phyloP scores from a whole-genome alignment of 2,888 invertebrate genomes.

The Drosophila pegasa region DNA sequence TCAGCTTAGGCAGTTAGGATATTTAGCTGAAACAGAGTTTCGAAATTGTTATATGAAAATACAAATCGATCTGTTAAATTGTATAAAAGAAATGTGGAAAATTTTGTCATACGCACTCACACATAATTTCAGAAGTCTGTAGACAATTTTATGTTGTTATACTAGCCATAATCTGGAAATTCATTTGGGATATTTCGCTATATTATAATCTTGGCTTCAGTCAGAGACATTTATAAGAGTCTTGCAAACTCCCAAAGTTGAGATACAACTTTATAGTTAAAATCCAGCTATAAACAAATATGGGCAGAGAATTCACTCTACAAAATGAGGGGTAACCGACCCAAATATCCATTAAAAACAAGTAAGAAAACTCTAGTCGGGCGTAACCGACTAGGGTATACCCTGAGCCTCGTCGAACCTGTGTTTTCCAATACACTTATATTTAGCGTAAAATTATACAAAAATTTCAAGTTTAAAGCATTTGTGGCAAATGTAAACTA shows the following conservation, averaged over 20 bases:
- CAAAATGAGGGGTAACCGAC: conserved; percentile 3
- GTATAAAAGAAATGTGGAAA: background rate
- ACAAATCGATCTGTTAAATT: background rate
- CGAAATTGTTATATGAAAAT: background rate
- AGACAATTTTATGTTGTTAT: background rate
- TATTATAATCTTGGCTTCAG: background rate
- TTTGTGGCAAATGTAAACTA: no score
- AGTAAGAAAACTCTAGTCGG: no score
- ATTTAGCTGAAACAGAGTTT: background rate
- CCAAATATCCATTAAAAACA: background rate
- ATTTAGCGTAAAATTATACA: no score
- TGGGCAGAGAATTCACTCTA: background rate
- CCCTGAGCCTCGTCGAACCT: no score
- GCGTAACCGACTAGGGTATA: no score
- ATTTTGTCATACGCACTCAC: background rate
- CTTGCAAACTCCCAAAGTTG: background rate
- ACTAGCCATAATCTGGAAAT: background rate
- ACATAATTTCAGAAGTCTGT: background rate
- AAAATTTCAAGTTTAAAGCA: no score
- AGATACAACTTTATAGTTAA: background rate
- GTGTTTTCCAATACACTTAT: no score
- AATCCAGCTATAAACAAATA: background rate
- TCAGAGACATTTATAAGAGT: background rate
- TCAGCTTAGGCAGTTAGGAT: background rate
- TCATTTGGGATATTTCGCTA: background rate